A percentile compares a stretch with the other conserved stretches of the same genome.
phyloP scores from a whole-genome alignment of 2,888 invertebrate genomes.

The Eilema sororculum region DNA sequence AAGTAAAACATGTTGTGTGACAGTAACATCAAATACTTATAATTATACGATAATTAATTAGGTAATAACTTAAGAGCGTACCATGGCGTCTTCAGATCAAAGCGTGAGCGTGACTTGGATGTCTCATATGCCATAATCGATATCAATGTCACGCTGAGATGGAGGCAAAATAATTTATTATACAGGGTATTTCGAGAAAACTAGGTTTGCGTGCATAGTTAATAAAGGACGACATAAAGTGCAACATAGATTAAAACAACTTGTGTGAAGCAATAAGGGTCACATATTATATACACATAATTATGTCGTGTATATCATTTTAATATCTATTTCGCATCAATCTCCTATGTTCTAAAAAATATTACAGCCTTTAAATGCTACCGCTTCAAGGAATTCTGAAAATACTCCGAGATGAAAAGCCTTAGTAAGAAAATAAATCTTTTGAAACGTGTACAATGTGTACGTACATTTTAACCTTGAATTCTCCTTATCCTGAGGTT shows the following conservation, averaged over 20 bases:
- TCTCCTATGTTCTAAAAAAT: conserved; percentile 23
- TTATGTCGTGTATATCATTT: conserved; percentile 8
- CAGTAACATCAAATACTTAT: conserved; percentile 15
- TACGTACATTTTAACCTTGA: conserved; percentile 37
- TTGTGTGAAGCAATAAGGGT: conserved; percentile 11
- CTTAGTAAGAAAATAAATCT: conserved; percentile 39
- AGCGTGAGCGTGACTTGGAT: conserved; percentile 53
- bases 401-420: conserved; percentile 42
- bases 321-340: conserved; percentile 28
- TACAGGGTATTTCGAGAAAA: conserved; percentile 41
- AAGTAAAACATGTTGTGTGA: not conserved
- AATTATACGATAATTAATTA: conserved; percentile 33
- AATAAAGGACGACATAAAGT: conserved; percentile 28
- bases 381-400: conserved; percentile 29
- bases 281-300: conserved; percentile 7
- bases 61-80: conserved; percentile 35
- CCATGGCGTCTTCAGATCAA: conserved; percentile 59
- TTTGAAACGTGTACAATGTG: conserved; percentile 32
- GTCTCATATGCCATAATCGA: conserved; percentile 57
- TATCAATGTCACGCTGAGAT: conserved; percentile 60
- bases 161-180: conserved; percentile 51
- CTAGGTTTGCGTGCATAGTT: conserved; percentile 51
- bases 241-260: conserved; percentile 18
- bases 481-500: conserved; percentile 27
- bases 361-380: conserved; percentile 23